Conservation (phyloP, 2,888 invertebrate species). For the Hemistola chrysoprasaria region DNA sequence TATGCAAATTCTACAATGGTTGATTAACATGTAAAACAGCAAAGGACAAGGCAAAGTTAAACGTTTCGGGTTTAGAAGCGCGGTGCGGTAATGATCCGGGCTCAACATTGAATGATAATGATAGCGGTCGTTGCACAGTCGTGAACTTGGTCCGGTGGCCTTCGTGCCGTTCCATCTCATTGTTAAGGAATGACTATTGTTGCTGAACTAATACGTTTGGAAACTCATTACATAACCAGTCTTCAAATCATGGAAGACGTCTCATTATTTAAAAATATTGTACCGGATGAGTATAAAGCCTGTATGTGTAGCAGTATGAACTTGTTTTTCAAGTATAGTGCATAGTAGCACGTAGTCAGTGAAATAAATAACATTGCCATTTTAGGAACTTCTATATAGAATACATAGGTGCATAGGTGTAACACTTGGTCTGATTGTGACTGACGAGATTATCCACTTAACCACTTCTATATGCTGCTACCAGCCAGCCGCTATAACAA, state of each 20-base stretch:
- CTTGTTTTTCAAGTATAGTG: no score
- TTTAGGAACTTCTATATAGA: conserved; percentile 29
- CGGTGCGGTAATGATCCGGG: conserved; percentile 43
- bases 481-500: conserved; percentile 21
- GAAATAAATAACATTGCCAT: conserved; percentile 6
- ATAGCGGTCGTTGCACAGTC: conserved; percentile 72
- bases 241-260: conserved; percentile 17
- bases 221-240: conserved; percentile 27
- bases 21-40: conserved; percentile 28
- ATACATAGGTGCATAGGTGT: conserved; percentile 4
- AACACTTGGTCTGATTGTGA: conserved; percentile 32
- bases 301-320: no score
- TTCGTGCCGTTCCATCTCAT: conserved; percentile 59
- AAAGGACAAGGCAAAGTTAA: conserved; percentile 29
- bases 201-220: conserved; percentile 31
- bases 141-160: conserved; percentile 71
- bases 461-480: conserved; percentile 27
- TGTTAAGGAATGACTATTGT: conserved; percentile 46
- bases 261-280: no score
- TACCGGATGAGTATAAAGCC: no score
- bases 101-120: conserved; percentile 68
- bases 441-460: conserved; percentile 26
- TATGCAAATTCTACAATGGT: conserved; percentile 20
- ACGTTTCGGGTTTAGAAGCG: conserved; percentile 36
- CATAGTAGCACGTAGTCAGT: conserved; percentile 13